Evolutionary conservation across 2,888 invertebrate genomes (phyloP).

Genomic region (Drosophila engyochracea): DNA sequence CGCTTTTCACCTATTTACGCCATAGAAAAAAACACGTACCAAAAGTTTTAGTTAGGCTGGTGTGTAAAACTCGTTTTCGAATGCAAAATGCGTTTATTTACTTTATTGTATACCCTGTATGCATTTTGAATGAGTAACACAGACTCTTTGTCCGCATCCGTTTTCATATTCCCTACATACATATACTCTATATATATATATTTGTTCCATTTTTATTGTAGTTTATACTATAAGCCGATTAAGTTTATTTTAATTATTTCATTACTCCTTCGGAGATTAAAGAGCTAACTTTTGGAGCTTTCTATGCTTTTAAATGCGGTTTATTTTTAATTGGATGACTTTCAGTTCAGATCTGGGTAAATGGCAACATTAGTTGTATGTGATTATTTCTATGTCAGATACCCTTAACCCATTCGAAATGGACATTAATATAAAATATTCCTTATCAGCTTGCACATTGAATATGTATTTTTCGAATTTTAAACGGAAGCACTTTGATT

Average conservation of each 20-base stretch:
- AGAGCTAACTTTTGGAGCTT: neutral
- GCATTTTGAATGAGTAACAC: neutral
- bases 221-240: neutral
- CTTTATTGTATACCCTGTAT: conserved; percentile 10
- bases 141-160: neutral
- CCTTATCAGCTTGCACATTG: neutral
- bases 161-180: neutral
- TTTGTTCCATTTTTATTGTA: neutral
- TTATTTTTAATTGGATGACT: conserved; percentile 1
- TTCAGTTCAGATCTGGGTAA: neutral
- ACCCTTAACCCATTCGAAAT: neutral
- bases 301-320: neutral
- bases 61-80: conserved; percentile 64
- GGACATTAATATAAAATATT: neutral
- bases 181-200: conserved; percentile 4
- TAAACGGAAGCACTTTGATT: neutral
- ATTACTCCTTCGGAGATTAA: neutral
- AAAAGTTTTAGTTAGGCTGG: conserved; percentile 38
- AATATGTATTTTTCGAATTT: neutral
- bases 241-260: neutral
- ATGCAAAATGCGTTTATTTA: conserved; percentile 57
- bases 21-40: conserved; percentile 56
- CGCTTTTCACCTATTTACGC: conserved; percentile 71
- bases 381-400: neutral
- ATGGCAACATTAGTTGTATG: neutral